Evolutionary conservation across 2,888 invertebrate genomes (phyloP), one percentile per base, ranked within the genome.

Genomic region (Neocrepidodera transversa): DNA sequence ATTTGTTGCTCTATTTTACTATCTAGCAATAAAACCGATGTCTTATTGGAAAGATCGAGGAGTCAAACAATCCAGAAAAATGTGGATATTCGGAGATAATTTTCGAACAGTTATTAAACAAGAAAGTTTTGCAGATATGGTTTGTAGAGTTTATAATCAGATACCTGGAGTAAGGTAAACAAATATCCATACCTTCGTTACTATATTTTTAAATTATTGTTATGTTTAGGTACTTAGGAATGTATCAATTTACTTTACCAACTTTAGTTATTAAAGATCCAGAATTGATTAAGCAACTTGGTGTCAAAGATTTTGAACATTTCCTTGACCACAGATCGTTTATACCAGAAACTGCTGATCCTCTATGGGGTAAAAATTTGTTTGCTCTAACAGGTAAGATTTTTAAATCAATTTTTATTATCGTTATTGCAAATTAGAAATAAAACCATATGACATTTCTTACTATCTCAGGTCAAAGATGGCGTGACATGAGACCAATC

Each of bases 301-400:
- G 82, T 55, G 82, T 85, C 18, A 80, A 84, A 58, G 85, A 86
- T 69, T 85, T 85, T 71, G 85, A 86, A 54, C 78, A 83, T 73
- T 86, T 86, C 67, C 78, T 82, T n/a, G 84, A 86, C 56, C 76
- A 74, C 43, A 55, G 55, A 18, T 8, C 47, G 8, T 65, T 71
- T 50, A 50, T 72, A 30, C 60, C 70, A 7, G 76, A 81, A 8
- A 70, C 76, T 0, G 67, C 67, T 1, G 85, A 68, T 58, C 80
- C 82, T 0, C 66, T 86, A 1, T 83, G 85, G 65, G 82, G 79
- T 0, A 82, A 81, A 48, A 73, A 71, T 58, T 62, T 77, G 7
- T 68, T 74, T 32, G 30, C 65, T 6, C 56, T 74, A 7, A 70
- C 60, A 70, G 73, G 74, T 72, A 66, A 17, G n/a, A n/a, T n/a